A percentile compares a stretch with the other conserved stretches of the same genome.
phyloP scores from a whole-genome alignment of 1,140 invertebrate species.

The Luehdorfia chinensis region DNA sequence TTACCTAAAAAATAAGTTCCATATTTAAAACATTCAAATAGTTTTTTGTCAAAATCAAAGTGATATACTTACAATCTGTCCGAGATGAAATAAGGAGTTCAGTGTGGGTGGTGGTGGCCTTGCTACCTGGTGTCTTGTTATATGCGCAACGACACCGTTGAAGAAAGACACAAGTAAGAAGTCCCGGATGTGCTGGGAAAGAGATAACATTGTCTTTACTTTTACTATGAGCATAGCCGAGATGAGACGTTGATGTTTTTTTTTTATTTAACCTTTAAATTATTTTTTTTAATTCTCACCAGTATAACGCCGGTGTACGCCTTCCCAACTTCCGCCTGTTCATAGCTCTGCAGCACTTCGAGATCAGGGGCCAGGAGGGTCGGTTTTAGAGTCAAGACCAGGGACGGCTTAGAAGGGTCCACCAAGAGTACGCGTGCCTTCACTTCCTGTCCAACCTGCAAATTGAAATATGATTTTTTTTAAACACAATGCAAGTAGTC shows the following conservation, averaged over 20 bases:
- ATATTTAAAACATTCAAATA: neutral
- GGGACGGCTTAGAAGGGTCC: conserved; percentile 46
- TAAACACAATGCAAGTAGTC: conserved; percentile 4
- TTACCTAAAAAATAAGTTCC: conserved; percentile 44
- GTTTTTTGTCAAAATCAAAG: neutral
- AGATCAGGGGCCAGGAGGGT: conserved; percentile 75
- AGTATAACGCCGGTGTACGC: conserved; percentile 78
- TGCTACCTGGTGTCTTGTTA: conserved; percentile 76
- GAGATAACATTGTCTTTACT: too few species aligned
- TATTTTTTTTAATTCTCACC: conserved; percentile 37
- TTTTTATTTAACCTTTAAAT: too few species aligned
- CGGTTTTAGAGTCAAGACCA: conserved; percentile 79
- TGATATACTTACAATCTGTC: conserved; percentile 78
- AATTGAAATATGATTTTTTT: too few species aligned
- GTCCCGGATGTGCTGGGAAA: conserved; percentile 36
- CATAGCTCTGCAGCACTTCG: conserved; percentile 66
- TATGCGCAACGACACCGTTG: conserved; percentile 77
- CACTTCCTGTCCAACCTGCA: conserved; percentile 70
- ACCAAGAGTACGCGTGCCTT: conserved; percentile 75
- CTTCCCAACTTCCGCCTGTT: conserved; percentile 70
- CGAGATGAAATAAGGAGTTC: conserved; percentile 76
- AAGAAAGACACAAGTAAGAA: conserved; percentile 80
- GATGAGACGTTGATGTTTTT: too few species aligned
- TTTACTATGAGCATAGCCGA: too few species aligned
- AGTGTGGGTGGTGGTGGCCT: conserved; percentile 57